Conservation (phyloP, 2,797 vertebrate genomes). For the Tiaroga cobitis region DNA sequence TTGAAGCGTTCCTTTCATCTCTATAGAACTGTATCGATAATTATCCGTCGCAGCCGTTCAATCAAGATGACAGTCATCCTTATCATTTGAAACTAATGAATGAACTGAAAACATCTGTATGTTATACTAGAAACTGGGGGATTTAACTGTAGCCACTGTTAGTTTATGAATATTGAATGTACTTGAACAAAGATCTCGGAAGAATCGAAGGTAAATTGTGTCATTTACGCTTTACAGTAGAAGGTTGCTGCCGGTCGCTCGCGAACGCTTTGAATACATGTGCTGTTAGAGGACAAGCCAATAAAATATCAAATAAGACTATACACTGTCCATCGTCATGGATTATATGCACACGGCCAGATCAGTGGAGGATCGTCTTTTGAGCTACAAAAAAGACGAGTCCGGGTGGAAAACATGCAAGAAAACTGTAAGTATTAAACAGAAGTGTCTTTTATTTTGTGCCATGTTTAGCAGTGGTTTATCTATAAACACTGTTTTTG, state of each 20-base stretch:
- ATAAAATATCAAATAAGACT: neutral
- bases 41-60: neutral
- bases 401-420: constrained; percentile 87
- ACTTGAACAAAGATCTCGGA: neutral
- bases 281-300: neutral
- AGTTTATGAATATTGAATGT: constrained; percentile 2
- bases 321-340: constrained; percentile 59
- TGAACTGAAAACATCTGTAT: constrained; percentile 9
- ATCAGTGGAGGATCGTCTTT: constrained; percentile 77
- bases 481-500: neutral
- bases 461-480: neutral
- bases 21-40: neutral
- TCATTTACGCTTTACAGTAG: neutral
- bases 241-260: neutral
- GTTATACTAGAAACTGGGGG: neutral
- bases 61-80: neutral
- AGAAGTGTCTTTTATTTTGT: neutral
- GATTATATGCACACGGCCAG: constrained; percentile 72
- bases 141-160: constrained; percentile 2
- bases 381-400: constrained; percentile 80
- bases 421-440: constrained; percentile 78
- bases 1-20: neutral
- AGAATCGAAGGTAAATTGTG: neutral
- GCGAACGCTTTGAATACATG: constrained; percentile 5
- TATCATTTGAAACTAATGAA: constrained; percentile 49